Percentiles rank a stretch among this genome's conserved stretches.
These are phyloP conservation scores for Syngnathus rostellatus DNA, from an alignment of 2,797 vertebrate species.

Conservation along the genomic window DNA sequence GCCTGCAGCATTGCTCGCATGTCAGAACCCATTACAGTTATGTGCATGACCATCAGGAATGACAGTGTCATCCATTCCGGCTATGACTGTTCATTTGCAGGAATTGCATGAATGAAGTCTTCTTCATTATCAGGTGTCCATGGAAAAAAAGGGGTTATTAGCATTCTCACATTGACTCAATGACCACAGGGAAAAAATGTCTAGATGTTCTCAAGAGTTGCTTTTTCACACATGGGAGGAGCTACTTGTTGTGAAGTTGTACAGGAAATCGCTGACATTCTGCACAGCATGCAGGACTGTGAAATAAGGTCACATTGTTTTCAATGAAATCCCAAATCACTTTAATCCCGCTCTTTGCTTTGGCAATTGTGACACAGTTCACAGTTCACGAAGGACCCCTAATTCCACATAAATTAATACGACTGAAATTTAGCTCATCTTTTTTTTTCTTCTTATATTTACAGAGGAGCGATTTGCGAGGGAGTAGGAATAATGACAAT, in stretches of 20 bases:
- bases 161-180: neutral
- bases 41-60: conserved; percentile 47
- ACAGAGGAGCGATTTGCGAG: no score
- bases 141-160: conserved; percentile 12
- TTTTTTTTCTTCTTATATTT: no score
- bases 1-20: conserved; percentile 41
- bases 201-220: conserved; percentile 21
- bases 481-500: no score
- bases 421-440: no score
- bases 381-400: neutral
- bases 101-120: conserved; percentile 16
- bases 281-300: neutral
- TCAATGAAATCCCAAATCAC: neutral
- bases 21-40: conserved; percentile 37
- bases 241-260: neutral
- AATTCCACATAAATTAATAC: no score
- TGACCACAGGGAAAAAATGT: neutral
- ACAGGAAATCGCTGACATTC: neutral
- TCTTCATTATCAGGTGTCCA: conserved; percentile 21
- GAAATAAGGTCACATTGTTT: neutral
- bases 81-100: conserved; percentile 34
- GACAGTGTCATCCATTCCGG: conserved; percentile 19
- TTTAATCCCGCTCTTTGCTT: neutral
- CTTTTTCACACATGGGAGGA: neutral
- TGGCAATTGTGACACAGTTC: neutral